Evolutionary conservation across 2,797 vertebrate genomes (phyloP).

Genomic region (Labroides dimidiatus): DNA sequence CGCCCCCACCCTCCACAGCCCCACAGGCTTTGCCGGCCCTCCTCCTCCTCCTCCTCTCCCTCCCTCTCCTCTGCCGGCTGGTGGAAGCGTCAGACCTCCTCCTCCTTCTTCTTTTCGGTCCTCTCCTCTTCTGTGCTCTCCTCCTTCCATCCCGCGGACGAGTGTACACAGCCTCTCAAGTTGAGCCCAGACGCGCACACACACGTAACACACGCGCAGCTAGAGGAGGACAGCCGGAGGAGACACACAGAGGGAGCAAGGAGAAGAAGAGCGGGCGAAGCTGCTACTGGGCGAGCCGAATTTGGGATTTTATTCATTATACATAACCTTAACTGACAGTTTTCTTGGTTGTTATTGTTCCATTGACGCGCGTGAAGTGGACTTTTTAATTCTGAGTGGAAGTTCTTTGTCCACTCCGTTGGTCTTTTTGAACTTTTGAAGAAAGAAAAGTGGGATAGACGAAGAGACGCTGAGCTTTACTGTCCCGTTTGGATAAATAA

Average conservation of each 20-base stretch:
- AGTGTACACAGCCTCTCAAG: slow-evolving; percentile 70
- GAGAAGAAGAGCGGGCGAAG: slow-evolving; percentile 43
- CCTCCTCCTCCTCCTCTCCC: slow-evolving; percentile 41
- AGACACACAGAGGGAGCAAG: slow-evolving; percentile 16
- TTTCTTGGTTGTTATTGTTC: slow-evolving; percentile 20
- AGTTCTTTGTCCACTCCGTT: slow-evolving; percentile 38
- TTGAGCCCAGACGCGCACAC: slow-evolving; percentile 63
- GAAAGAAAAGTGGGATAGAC: slow-evolving; percentile 35
- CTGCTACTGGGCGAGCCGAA: slow-evolving; percentile 41
- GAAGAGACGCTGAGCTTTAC: slow-evolving; percentile 27
- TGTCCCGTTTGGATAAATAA: slow-evolving; percentile 65
- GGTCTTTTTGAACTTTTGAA: slow-evolving; percentile 61
- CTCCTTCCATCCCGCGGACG: slow-evolving; percentile 67
- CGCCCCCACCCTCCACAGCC: slow-evolving; percentile 39
- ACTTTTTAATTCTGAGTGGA: slow-evolving; percentile 46
- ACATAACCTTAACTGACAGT: slow-evolving; percentile 37
- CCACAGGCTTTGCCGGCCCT: slow-evolving; percentile 34
- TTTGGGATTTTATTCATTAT: slow-evolving; percentile 51
- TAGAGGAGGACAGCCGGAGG: slow-evolving; percentile 46
- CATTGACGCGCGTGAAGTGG: slow-evolving; percentile 29
- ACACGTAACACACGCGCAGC: slow-evolving; percentile 34
- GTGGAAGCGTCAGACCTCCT: slow-evolving; percentile 63
- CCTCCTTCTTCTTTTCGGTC: slow-evolving; percentile 45
- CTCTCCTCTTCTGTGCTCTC: slow-evolving; percentile 57
- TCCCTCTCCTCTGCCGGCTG: slow-evolving; percentile 58